These are phyloP conservation scores for Melipona quadrifasciata DNA, from an alignment of 1,140 invertebrate genomes.

Conservation along the genomic window DNA sequence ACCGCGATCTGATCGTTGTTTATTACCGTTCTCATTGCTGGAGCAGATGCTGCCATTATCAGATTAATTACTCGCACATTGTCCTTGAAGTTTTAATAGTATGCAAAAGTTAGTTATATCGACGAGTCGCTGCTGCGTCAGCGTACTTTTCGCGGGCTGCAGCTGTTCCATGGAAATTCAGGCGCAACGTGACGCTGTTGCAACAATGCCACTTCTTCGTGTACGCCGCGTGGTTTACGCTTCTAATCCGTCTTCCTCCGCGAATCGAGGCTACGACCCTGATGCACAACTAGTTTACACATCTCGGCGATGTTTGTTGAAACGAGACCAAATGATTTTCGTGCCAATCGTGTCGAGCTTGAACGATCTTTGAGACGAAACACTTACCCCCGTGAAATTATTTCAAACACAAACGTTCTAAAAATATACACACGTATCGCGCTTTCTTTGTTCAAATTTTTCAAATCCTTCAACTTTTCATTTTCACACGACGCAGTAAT, in stretches of 20 bases:
- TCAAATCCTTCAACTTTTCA: too few relatives aligned
- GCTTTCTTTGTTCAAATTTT: too few relatives aligned
- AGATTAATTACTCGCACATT: neutral
- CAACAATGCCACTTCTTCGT: neutral
- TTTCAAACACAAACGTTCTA: neutral
- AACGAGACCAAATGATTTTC: neutral
- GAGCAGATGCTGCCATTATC: too few relatives aligned
- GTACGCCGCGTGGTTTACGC: slow-evolving; percentile 5
- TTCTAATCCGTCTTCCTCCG: neutral
- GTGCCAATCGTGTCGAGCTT: neutral
- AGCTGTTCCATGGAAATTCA: slow-evolving; percentile 41
- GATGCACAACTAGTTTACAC: neutral
- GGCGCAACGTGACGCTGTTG: slow-evolving; percentile 4
- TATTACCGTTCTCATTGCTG: neutral
- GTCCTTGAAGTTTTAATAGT: neutral
- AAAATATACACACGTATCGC: too few relatives aligned
- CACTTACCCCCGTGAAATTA: neutral
- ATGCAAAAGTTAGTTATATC: slow-evolving; percentile 24
- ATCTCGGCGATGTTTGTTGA: neutral
- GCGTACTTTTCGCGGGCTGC: slow-evolving; percentile 43
- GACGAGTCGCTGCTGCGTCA: slow-evolving; percentile 6
- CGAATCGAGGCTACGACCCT: neutral
- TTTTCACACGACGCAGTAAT: too few relatives aligned
- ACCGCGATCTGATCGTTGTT: neutral
- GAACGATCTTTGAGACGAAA: too few relatives aligned